Evolutionary conservation across 2,888 invertebrate species (phyloP).

Genomic region (Desoria tigrina): DNA sequence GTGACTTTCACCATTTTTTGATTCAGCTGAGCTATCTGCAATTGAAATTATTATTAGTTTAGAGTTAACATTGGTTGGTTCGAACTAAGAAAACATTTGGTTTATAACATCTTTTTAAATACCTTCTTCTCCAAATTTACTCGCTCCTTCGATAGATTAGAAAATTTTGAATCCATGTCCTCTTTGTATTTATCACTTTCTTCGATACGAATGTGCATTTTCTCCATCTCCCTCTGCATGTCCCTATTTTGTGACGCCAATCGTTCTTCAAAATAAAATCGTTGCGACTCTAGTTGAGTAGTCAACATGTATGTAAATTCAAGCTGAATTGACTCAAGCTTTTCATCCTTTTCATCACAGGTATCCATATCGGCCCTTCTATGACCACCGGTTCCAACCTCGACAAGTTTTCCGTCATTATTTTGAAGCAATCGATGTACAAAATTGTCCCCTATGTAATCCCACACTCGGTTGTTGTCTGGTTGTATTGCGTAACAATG

Average conservation of each 20-base stretch:
- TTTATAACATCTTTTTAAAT: background rate
- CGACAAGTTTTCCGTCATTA: slow-evolving; percentile 95
- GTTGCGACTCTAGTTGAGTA: slow-evolving; percentile 90
- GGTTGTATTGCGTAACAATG: slow-evolving; percentile 97
- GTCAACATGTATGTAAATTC: slow-evolving; percentile 96
- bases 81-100: slow-evolving; percentile 3
- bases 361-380: slow-evolving; percentile 58
- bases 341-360: slow-evolving; percentile 64
- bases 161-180: slow-evolving; percentile 55
- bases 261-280: slow-evolving; percentile 85
- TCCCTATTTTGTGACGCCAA: slow-evolving; percentile 61
- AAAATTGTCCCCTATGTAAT: slow-evolving; percentile 97
- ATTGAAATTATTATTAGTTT: no score
- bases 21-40: slow-evolving; percentile 44
- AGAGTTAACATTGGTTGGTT: background rate
- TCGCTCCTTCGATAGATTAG: slow-evolving; percentile 67
- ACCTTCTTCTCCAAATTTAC: slow-evolving; percentile 71
- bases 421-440: slow-evolving; percentile 94
- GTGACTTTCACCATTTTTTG: slow-evolving; percentile 66
- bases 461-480: slow-evolving; percentile 97
- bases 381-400: slow-evolving; percentile 56
- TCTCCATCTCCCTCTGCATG: slow-evolving; percentile 49
- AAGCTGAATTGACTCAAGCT: slow-evolving; percentile 89
- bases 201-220: slow-evolving; percentile 31
- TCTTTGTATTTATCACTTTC: slow-evolving; percentile 28